A percentile compares a stretch with the other conserved stretches of the same genome.
These are phyloP conservation scores for Pentalonia nigronervosa DNA, from an alignment of 1,140 invertebrate genomes.

Conservation along the genomic window DNA sequence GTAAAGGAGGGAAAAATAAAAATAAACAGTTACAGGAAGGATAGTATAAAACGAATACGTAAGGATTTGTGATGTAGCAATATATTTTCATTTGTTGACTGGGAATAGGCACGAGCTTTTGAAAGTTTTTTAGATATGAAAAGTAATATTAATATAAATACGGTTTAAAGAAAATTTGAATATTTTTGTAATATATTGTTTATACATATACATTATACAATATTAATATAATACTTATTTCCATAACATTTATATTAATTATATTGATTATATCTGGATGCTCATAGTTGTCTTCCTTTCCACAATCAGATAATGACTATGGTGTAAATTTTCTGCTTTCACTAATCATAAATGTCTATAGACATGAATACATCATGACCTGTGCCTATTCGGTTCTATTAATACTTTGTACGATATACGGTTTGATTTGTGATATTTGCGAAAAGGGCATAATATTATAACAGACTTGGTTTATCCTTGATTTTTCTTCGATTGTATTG, in stretches of 20 bases:
- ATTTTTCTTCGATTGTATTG: neutral
- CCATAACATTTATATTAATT: neutral
- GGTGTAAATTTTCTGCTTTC: too few species aligned
- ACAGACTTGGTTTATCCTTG: neutral
- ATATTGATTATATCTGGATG: neutral
- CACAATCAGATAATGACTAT: neutral
- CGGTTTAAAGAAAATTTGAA: neutral
- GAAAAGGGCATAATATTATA: neutral
- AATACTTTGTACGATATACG: too few species aligned
- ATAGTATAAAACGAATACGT: neutral
- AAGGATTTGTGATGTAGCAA: constrained; percentile 19
- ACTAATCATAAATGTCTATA: too few species aligned
- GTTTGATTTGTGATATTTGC: neutral
- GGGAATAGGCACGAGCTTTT: neutral
- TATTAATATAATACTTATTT: neutral
- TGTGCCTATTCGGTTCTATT: too few species aligned
- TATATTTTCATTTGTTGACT: constrained; percentile 11
- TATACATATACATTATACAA: neutral
- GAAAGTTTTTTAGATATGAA: neutral
- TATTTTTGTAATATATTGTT: constrained; percentile 21
- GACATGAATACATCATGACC: too few species aligned
- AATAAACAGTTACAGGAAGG: constrained; percentile 28
- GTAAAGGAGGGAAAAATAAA: neutral
- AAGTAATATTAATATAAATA: constrained; percentile 30
- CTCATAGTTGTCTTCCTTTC: neutral